Evolutionary conservation across 2,797 vertebrate species (phyloP).

Genomic region (Gobionotothen gibberifrons): DNA sequence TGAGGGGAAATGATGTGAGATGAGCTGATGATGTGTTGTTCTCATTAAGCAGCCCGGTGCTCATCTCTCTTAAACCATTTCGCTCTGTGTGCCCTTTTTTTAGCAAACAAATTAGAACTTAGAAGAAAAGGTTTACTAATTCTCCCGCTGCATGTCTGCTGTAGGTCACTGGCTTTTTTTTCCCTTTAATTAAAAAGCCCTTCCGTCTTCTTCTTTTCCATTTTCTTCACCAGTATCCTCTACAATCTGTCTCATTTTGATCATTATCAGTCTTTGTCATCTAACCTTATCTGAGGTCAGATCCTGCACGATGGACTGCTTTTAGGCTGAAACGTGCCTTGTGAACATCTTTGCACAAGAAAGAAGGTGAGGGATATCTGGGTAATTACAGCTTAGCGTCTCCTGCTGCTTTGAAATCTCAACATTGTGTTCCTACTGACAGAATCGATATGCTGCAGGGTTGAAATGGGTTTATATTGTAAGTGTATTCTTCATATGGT

Average conservation of each 20-base stretch:
- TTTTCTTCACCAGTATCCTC: slow-evolving; percentile 7
- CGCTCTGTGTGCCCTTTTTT: slow-evolving; percentile 29
- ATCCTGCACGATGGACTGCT: background rate
- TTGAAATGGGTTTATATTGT: background rate
- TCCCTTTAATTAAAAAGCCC: slow-evolving; percentile 32
- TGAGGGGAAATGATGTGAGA: slow-evolving; percentile 68
- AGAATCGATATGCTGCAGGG: too few species aligned
- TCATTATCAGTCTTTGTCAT: slow-evolving; percentile 31
- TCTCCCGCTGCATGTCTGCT: background rate
- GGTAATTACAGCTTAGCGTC: background rate
- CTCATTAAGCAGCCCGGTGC: slow-evolving; percentile 64
- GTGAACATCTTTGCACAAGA: background rate
- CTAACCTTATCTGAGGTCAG: slow-evolving; percentile 36
- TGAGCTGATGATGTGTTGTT: slow-evolving; percentile 74
- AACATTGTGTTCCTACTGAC: background rate
- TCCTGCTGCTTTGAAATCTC: background rate
- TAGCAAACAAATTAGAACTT: slow-evolving; percentile 51
- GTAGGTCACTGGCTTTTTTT: slow-evolving; percentile 18
- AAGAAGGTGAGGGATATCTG: background rate
- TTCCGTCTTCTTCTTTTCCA: slow-evolving; percentile 12
- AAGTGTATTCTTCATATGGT: background rate
- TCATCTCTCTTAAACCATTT: slow-evolving; percentile 50
- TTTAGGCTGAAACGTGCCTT: background rate
- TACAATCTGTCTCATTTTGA: slow-evolving; percentile 24
- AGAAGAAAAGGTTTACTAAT: slow-evolving; percentile 27